Evolutionary conservation across 2,797 vertebrate genomes (phyloP).

Genomic region (Chelon auratus): DNA sequence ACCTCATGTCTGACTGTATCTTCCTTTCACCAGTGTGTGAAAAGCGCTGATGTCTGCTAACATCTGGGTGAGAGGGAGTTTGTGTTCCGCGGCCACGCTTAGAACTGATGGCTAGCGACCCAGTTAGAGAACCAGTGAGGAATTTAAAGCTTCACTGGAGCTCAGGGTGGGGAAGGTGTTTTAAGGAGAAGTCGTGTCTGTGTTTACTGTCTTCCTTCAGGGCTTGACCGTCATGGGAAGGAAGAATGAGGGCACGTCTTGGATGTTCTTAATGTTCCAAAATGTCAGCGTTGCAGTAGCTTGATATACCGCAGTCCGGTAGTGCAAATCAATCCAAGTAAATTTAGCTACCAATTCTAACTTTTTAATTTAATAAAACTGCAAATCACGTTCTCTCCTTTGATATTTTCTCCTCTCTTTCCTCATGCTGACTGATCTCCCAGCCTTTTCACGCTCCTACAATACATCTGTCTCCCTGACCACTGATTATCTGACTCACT

Average conservation of each 20-base stretch:
- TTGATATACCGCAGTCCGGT: slow-evolving; percentile 20
- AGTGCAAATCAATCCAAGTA: slow-evolving; percentile 45
- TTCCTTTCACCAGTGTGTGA: slow-evolving; percentile 69
- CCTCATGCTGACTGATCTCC: slow-evolving; percentile 1
- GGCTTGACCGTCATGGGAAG: slow-evolving; percentile 41
- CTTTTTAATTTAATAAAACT: slow-evolving; percentile 28
- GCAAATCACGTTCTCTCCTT: slow-evolving; percentile 39
- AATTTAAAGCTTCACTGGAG: slow-evolving; percentile 78
- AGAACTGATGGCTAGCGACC: slow-evolving; percentile 56
- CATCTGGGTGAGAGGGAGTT: slow-evolving; percentile 63
- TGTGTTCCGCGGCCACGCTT: slow-evolving; percentile 56
- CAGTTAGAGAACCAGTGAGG: slow-evolving; percentile 76
- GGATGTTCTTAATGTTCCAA: slow-evolving; percentile 47
- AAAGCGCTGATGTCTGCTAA: slow-evolving; percentile 74
- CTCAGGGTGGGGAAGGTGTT: slow-evolving; percentile 63
- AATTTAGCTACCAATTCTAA: slow-evolving; percentile 42
- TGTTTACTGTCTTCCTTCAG: slow-evolving; percentile 43
- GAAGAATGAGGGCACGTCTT: slow-evolving; percentile 50
- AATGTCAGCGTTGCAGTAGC: slow-evolving; percentile 45
- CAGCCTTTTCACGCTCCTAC: not conserved
- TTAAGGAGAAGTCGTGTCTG: slow-evolving; percentile 48
- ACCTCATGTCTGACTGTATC: slow-evolving; percentile 62
- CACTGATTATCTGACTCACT: slow-evolving; percentile 17
- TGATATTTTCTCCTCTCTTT: slow-evolving; percentile 12
- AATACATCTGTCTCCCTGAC: slow-evolving; percentile 17